A percentile compares a stretch with the other conserved stretches of the same genome.
Evolutionary conservation across 2,113 vertebrate species (phyloP).

Genomic region (Plecotus auritus): DNA sequence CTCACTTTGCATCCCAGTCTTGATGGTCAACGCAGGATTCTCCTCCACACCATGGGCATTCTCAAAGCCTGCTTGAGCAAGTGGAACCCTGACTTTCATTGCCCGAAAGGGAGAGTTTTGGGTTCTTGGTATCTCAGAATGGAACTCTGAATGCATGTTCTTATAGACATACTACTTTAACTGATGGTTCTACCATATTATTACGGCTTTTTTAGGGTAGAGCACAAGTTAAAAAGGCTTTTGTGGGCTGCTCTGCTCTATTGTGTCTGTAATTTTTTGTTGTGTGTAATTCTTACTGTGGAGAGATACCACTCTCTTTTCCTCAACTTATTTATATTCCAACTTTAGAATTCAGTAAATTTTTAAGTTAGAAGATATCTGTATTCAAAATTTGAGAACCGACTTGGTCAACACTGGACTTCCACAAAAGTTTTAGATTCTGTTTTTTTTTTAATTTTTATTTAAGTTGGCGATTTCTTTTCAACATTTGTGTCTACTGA

Average conservation of each 20-base stretch:
- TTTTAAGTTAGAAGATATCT: background rate
- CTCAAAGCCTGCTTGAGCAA: background rate
- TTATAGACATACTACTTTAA: background rate
- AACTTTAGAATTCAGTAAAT: background rate
- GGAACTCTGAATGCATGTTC: background rate
- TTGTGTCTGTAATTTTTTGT: background rate
- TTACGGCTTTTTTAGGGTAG: background rate
- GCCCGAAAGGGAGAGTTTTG: background rate
- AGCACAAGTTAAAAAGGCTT: background rate
- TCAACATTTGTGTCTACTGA: background rate
- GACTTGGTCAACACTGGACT: background rate
- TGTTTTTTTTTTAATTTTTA: background rate
- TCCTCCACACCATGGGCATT: background rate
- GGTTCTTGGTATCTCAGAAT: background rate
- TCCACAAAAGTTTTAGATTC: background rate
- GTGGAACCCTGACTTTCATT: background rate
- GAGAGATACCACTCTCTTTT: background rate
- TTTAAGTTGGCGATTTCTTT: background rate
- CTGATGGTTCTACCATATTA: background rate
- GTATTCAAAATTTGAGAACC: background rate
- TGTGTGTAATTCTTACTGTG: background rate
- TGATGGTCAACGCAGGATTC: background rate
- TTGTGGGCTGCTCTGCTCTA: background rate
- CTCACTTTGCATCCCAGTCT: too few relatives aligned
- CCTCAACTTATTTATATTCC: background rate